phyloP scores from a whole-genome alignment of 2,888 invertebrate species.

The Molanna angustata region DNA sequence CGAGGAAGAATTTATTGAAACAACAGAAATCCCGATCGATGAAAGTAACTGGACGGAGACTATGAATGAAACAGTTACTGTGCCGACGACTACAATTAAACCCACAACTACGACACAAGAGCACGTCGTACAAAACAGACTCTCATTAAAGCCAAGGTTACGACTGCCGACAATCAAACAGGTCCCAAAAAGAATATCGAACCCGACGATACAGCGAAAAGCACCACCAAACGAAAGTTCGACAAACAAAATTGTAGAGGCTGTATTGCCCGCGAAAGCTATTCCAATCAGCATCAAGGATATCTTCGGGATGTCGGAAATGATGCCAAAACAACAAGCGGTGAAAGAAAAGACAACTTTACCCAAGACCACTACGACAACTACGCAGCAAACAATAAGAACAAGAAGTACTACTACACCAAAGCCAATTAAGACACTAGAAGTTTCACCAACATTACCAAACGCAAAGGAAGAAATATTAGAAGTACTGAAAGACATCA shows the following conservation, averaged over 20 bases:
- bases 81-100: constrained; percentile 31
- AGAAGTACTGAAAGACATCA: constrained; percentile 63
- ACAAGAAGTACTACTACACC: constrained; percentile 1
- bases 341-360: not conserved
- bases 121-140: constrained; percentile 20
- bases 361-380: constrained; percentile 10
- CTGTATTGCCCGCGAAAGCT: constrained; percentile 22
- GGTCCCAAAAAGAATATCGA: constrained; percentile 24
- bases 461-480: constrained; percentile 63
- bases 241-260: not conserved
- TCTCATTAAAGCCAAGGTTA: constrained; percentile 29
- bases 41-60: constrained; percentile 19
- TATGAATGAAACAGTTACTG: constrained; percentile 31
- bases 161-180: constrained; percentile 29
- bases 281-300: constrained; percentile 38
- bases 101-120: constrained; percentile 20
- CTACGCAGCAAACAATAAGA: constrained; percentile 19
- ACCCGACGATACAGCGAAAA: constrained; percentile 11
- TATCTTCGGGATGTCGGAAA: constrained; percentile 43
- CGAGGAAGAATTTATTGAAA: constrained; percentile 13
- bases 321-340: too few species aligned
- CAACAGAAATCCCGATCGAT: constrained; percentile 30
- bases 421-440: constrained; percentile 2
- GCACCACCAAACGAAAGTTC: not conserved
- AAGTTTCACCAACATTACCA: constrained; percentile 34